A percentile compares a stretch with the other conserved stretches of the same genome.
These are phyloP conservation scores for Dendrocincla tyrannina DNA, from an alignment of 2,797 vertebrate genomes.

Conservation along the genomic window DNA sequence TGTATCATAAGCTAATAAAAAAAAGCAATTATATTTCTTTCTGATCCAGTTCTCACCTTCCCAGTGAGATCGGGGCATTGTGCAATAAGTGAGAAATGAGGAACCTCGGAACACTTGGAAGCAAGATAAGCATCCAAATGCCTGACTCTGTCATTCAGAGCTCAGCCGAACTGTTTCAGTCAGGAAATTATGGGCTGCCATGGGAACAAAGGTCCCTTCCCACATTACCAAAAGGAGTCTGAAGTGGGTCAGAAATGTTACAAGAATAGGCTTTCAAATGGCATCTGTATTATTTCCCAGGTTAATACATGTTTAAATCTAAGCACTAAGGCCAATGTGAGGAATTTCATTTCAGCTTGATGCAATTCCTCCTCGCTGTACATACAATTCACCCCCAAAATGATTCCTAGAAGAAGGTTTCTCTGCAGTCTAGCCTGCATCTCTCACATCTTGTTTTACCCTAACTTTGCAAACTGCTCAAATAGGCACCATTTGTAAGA, in stretches of 20 bases:
- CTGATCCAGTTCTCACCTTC: constrained; percentile 79
- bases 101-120: constrained; percentile 56
- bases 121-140: constrained; percentile 55
- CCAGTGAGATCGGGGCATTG: constrained; percentile 69
- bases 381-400: not conserved
- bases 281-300: constrained; percentile 51
- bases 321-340: not conserved
- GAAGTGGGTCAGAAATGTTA: constrained; percentile 58
- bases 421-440: not conserved
- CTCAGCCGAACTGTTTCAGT: constrained; percentile 33
- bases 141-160: constrained; percentile 43
- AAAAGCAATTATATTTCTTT: constrained; percentile 81
- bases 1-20: constrained; percentile 80
- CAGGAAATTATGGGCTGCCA: constrained; percentile 59
- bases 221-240: constrained; percentile 51
- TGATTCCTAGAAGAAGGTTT: not conserved
- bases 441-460: not conserved
- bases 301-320: constrained; percentile 15
- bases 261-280: constrained; percentile 49
- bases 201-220: constrained; percentile 66
- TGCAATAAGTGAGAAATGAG: constrained; percentile 69
- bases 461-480: not conserved
- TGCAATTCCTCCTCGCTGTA: not conserved
- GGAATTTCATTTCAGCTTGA: constrained; percentile 1
- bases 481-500: not conserved